Evolutionary conservation across 1,140 invertebrate species (phyloP).

Genomic region (Metopolophium dirhodum): DNA sequence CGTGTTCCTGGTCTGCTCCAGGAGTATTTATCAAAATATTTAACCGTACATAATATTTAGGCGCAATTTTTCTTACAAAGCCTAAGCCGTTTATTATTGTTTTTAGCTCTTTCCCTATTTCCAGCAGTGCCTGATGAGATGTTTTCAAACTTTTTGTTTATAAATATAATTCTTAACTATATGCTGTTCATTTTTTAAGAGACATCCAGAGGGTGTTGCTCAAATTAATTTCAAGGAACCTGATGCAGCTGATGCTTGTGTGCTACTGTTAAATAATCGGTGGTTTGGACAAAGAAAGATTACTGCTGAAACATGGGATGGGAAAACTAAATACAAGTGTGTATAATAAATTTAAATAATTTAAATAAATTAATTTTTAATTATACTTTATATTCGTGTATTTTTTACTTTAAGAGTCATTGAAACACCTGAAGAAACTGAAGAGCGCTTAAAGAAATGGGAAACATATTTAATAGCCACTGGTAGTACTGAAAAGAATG

Average conservation of each 20-base stretch:
- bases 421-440: constrained; percentile 89
- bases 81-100: too few species aligned
- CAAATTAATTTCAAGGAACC: constrained; percentile 89
- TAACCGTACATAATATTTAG: too few species aligned
- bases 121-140: not conserved
- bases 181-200: constrained; percentile 65
- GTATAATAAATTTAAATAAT: constrained; percentile 60
- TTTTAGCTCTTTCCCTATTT: too few species aligned
- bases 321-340: constrained; percentile 89
- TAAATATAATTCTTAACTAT: not conserved
- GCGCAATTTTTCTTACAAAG: too few species aligned
- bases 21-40: too few species aligned
- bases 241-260: constrained; percentile 89
- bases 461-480: constrained; percentile 73
- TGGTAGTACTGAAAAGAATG: constrained; percentile 49
- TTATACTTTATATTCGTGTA: not conserved
- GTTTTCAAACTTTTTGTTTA: not conserved
- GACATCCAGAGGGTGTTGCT: constrained; percentile 92
- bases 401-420: constrained; percentile 68
- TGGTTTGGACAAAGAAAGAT: constrained; percentile 89
- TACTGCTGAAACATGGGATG: constrained; percentile 91
- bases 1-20: too few species aligned
- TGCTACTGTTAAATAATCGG: constrained; percentile 87
- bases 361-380: not conserved
- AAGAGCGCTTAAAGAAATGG: constrained; percentile 85